A percentile compares a stretch with the other conserved stretches of the same genome.
Evolutionary conservation across 2,797 vertebrate genomes (phyloP).

Genomic region (Podarcis lilfordi): DNA sequence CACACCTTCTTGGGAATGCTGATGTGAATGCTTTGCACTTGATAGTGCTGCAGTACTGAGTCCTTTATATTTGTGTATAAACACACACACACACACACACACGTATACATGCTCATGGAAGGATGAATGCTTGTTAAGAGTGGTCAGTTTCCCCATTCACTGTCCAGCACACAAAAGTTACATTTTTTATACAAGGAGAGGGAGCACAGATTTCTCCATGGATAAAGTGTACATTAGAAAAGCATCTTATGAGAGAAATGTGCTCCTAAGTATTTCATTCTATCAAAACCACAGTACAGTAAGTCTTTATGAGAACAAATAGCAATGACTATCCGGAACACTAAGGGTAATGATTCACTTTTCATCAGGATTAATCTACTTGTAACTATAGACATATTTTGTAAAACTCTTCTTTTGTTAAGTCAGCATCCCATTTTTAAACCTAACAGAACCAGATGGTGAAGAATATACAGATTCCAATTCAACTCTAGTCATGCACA

Average conservation of each 20-base stretch:
- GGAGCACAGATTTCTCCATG: neutral
- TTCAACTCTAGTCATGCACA: neutral
- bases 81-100: neutral
- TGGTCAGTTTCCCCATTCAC: neutral
- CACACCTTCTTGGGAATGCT: neutral
- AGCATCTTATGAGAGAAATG: conserved; percentile 51
- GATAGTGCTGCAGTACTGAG: neutral
- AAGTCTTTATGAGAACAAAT: conserved; percentile 35
- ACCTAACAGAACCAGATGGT: neutral
- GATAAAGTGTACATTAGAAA: conserved; percentile 37
- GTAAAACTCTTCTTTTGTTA: conserved; percentile 28
- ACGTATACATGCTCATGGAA: neutral
- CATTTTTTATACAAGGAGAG: neutral
- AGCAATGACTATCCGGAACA: conserved; percentile 45
- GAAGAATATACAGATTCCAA: neutral
- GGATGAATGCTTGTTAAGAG: neutral
- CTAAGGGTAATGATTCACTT: conserved; percentile 51
- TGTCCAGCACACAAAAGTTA: neutral
- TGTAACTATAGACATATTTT: conserved; percentile 47
- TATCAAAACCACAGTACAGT: conserved; percentile 51
- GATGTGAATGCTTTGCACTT: neutral
- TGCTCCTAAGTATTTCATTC: conserved; percentile 24
- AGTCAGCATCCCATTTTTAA: conserved; percentile 16
- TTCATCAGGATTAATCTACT: conserved; percentile 38
- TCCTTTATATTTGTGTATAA: neutral